phyloP scores from a whole-genome alignment of 2,888 invertebrate genomes.

The Drosophila dives region DNA sequence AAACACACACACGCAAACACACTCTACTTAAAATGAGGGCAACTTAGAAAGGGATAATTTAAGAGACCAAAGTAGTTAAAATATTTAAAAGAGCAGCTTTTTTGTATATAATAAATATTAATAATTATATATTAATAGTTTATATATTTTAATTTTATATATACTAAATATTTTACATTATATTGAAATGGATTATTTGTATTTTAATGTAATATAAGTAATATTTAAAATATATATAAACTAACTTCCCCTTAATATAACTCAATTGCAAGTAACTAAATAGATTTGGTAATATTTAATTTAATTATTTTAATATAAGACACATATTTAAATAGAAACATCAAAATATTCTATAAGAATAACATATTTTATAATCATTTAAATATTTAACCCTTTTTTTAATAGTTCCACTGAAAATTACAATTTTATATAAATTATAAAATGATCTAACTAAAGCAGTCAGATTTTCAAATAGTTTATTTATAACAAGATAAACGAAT shows the following conservation, averaged over 20 bases:
- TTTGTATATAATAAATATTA: background rate
- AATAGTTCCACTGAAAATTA: too few species aligned
- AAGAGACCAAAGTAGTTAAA: background rate
- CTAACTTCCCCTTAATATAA: background rate
- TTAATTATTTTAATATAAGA: background rate
- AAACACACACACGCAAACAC: background rate
- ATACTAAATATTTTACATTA: background rate
- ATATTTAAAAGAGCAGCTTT: background rate
- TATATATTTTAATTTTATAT: background rate
- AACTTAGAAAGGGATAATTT: background rate
- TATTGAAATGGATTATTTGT: fast-evolving
- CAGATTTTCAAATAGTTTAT: background rate
- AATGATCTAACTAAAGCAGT: background rate
- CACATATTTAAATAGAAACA: background rate
- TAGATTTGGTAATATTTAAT: too few species aligned
- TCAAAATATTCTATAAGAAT: background rate
- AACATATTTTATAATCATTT: background rate
- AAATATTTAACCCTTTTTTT: background rate
- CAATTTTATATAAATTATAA: background rate
- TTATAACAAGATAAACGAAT: background rate
- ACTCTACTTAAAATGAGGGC: background rate
- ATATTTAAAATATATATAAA: background rate
- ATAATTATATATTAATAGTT: background rate
- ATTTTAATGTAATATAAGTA: background rate
- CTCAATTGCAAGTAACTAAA: background rate